Base-by-base conservation (phyloP, 2,113 vertebrate species). In the Oenanthe oenanthe region DNA sequence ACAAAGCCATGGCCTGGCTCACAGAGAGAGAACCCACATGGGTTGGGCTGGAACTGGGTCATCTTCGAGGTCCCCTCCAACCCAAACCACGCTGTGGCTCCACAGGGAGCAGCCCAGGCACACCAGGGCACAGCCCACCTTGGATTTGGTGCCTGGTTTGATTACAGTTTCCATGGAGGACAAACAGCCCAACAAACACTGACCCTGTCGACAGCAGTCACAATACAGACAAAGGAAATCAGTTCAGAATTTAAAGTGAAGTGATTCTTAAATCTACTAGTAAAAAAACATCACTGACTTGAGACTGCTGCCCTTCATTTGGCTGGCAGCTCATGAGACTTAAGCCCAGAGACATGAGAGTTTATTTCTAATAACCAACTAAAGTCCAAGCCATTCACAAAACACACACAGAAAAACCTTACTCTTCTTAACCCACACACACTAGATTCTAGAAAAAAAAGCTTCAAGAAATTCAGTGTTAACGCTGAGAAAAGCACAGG, bases 401-500 rank as follows among this genome's bases (percentile, higher is more conserved):
- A 93, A 88, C 45, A 63, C 3, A 4, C 3, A 16, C 21, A 66
- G 32, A 77, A 90, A 92, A 81, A 17, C 85, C 68, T 42, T 48
- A 34, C 60, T 71, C 72, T 45, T 73, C 65, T 70, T 92, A 90
- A 86, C 67, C 89, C 66, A 63, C 48, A 91, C 36, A 73, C 29
- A 24, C 13, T 2, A 12, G 22, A 76, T 43, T 58, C 54, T 18
- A 84, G 50, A 4, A 84, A 45, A 77, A 86, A 86, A 82, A 74
- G 6, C 13, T 1, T 7, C 9, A 72, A 79, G 25, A 75, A 92
- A 92, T 89, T 48, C 89, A 90, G 63, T 31, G 73, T 70, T 66
- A 90, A 94, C 22, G 58, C 82, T 95, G 63, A 80, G 54, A 88
- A 95, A 94, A 95, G 62, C 76, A 91, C 57, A 91, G 85, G 82